A percentile compares a stretch with the other conserved stretches of the same genome.
Conservation (phyloP, 2,888 invertebrate genomes). For the Melinopterus prodromus region DNA sequence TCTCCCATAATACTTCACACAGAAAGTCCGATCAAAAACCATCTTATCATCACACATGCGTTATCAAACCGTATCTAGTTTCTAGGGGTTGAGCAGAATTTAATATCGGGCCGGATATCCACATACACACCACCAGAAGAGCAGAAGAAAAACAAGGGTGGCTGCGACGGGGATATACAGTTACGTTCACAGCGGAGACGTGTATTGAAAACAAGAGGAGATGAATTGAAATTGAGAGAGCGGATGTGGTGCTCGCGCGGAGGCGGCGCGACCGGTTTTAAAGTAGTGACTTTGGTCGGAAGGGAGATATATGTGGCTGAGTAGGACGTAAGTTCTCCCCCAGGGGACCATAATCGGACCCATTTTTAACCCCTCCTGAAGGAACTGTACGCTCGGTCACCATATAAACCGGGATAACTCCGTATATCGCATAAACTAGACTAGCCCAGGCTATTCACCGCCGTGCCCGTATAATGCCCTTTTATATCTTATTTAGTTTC, state of each 20-base stretch:
- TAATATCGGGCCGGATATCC: not conserved
- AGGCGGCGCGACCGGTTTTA: conserved; percentile 34
- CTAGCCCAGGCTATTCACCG: not conserved
- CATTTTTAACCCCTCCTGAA: conserved; percentile 50
- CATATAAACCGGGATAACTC: conserved; percentile 45
- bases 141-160: not conserved
- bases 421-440: not conserved
- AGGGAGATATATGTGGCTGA: conserved; percentile 50
- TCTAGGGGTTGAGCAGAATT: not conserved
- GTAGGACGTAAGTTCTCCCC: conserved; percentile 52
- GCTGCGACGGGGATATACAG: conserved; percentile 4
- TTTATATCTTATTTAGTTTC: not conserved
- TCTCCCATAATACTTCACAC: not conserved
- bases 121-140: not conserved
- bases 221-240: conserved; percentile 38
- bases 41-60: not conserved
- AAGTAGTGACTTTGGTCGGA: conserved; percentile 43
- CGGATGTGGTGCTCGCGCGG: not conserved
- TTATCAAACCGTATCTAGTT: not conserved
- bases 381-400: conserved; percentile 46
- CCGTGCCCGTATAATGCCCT: conserved; percentile 4
- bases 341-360: conserved; percentile 52
- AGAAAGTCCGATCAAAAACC: not conserved
- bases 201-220: conserved; percentile 36
- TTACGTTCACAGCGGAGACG: conserved; percentile 8